A percentile compares a stretch with the other conserved stretches of the same genome.
phyloP scores from a whole-genome alignment of 2,797 vertebrate genomes.

The Cyclopterus lumpus region DNA sequence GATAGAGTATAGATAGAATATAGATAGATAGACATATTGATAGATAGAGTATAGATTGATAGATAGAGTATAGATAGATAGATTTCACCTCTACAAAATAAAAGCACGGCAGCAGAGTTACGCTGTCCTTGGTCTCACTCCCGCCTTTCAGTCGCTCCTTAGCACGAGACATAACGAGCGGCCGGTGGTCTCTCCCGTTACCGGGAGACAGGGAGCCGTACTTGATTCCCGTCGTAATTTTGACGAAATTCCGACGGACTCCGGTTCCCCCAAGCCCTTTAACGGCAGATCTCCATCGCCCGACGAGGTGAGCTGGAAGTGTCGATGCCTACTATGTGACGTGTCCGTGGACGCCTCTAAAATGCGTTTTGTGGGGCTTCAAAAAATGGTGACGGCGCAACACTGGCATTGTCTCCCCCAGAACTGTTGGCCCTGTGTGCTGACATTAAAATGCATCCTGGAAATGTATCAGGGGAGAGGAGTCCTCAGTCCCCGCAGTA shows the following conservation, averaged over 20 bases:
- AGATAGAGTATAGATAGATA: slow-evolving; percentile 34
- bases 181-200: slow-evolving; percentile 67
- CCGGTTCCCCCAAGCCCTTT: slow-evolving; percentile 7
- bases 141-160: slow-evolving; percentile 90
- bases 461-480: neutral
- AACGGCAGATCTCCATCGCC: slow-evolving; percentile 37
- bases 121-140: slow-evolving; percentile 95
- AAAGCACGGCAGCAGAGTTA: slow-evolving; percentile 95
- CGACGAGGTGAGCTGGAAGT: slow-evolving; percentile 10
- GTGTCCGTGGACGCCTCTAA: slow-evolving; percentile 14
- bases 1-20: neutral
- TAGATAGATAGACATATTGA: neutral
- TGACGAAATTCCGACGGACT: slow-evolving; percentile 56
- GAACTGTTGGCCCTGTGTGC: neutral
- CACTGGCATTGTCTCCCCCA: neutral
- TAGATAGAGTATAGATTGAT: slow-evolving; percentile 15
- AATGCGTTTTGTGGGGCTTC: slow-evolving; percentile 21
- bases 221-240: slow-evolving; percentile 78
- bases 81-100: slow-evolving; percentile 94
- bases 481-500: neutral
- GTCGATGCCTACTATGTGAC: neutral
- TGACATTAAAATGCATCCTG: slow-evolving; percentile 5
- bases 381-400: neutral
- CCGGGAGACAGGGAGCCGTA: slow-evolving; percentile 75
- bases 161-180: slow-evolving; percentile 86